Evolutionary conservation across 2,888 invertebrate genomes (phyloP).

Genomic region (Hetaerina titia): DNA sequence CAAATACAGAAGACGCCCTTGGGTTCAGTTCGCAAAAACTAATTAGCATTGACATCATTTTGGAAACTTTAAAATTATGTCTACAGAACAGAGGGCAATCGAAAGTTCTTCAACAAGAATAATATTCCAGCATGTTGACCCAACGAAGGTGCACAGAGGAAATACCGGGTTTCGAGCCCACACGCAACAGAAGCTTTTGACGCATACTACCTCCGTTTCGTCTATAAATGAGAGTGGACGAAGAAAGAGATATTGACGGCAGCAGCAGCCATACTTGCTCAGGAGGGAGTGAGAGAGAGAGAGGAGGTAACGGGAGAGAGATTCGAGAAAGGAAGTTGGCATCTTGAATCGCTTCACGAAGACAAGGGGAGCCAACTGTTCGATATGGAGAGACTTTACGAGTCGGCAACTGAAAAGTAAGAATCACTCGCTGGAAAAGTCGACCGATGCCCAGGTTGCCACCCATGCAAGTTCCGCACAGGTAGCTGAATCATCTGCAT

Average conservation of each 20-base stretch:
- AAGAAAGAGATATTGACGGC: background rate
- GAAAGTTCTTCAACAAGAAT: too few relatives aligned
- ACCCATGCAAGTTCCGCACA: background rate
- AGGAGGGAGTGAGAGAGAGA: background rate
- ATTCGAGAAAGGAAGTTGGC: slow-evolving; percentile 29
- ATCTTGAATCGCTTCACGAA: slow-evolving; percentile 12
- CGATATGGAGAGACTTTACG: slow-evolving; percentile 8
- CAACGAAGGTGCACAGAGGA: too few relatives aligned
- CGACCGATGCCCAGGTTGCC: background rate
- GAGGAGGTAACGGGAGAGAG: background rate
- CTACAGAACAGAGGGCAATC: too few relatives aligned
- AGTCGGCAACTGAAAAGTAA: background rate
- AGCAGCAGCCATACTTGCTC: background rate
- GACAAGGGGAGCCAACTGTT: slow-evolving; percentile 2
- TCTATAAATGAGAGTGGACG: background rate
- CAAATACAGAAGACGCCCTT: too few relatives aligned
- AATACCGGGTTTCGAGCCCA: too few relatives aligned
- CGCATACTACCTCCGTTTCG: too few relatives aligned
- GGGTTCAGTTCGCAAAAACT: too few relatives aligned
- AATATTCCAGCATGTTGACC: too few relatives aligned
- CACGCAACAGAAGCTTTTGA: too few relatives aligned
- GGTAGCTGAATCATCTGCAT: background rate
- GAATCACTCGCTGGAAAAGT: background rate
- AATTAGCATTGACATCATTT: too few relatives aligned
- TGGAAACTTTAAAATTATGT: too few relatives aligned